Percentiles rank a stretch among this genome's conserved stretches.
These are phyloP conservation scores for Drosophila lowei DNA, from an alignment of 1,140 invertebrate species.

Conservation along the genomic window DNA sequence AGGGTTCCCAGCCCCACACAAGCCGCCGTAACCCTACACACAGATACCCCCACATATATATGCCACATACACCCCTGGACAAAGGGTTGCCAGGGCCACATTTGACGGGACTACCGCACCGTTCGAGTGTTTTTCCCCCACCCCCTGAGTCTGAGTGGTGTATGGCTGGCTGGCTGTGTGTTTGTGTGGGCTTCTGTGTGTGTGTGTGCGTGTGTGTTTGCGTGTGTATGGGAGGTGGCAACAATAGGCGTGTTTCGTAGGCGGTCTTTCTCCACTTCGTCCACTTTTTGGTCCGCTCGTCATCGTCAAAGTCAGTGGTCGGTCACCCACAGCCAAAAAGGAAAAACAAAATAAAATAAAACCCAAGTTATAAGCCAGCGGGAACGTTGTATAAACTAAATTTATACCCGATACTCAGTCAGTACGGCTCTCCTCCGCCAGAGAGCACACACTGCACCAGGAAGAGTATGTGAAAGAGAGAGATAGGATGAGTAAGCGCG, in stretches of 20 bases:
- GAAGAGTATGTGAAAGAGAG: too few species aligned
- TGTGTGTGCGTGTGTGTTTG: not conserved
- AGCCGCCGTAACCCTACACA: conserved; percentile 15
- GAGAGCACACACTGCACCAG: too few species aligned
- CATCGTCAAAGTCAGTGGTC: conserved; percentile 38
- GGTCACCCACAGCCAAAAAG: not conserved
- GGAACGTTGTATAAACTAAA: too few species aligned
- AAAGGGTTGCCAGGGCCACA: conserved; percentile 53
- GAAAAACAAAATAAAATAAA: not conserved
- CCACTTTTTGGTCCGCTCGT: conserved; percentile 30
- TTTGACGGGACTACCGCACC: conserved; percentile 27
- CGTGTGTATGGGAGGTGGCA: conserved; percentile 21
- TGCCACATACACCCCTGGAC: conserved; percentile 9
- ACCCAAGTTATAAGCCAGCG: too few species aligned
- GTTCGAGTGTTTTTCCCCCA: conserved; percentile 19
- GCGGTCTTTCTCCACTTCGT: conserved; percentile 27
- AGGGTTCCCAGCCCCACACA: conserved; percentile 27
- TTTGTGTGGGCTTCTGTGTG: not conserved
- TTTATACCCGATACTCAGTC: too few species aligned
- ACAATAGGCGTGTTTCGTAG: conserved; percentile 54
- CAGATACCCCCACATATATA: not conserved
- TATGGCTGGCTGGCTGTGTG: not conserved
- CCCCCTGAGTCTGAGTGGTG: conserved; percentile 6
- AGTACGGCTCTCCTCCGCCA: too few species aligned
- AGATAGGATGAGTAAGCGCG: too few species aligned